Conservation (phyloP, 2,797 vertebrate genomes). For the Choloepus didactylus region DNA sequence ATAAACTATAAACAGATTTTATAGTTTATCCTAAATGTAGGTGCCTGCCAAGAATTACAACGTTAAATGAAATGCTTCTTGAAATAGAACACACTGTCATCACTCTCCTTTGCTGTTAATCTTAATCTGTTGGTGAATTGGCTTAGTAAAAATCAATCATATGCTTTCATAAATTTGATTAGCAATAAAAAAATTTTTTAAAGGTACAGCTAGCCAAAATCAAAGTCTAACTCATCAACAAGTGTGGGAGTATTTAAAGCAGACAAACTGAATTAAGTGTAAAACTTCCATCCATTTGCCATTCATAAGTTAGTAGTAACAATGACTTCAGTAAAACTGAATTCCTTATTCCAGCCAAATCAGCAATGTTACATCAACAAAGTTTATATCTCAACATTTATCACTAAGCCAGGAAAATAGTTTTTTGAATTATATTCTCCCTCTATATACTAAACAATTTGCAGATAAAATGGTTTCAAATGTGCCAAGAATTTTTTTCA, state of each 20-base stretch:
- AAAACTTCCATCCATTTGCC: constrained; percentile 42
- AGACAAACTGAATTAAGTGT: not conserved
- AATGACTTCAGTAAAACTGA: not conserved
- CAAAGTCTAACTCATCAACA: not conserved
- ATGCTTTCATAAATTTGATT: constrained; percentile 26
- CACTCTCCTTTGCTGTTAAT: not conserved
- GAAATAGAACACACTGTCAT: not conserved
- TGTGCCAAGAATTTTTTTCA: not conserved
- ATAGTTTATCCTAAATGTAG: constrained; percentile 9
- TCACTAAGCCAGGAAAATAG: not conserved
- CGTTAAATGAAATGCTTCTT: constrained; percentile 53
- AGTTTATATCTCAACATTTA: not conserved
- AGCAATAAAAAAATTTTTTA: not conserved
- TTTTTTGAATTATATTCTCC: not conserved
- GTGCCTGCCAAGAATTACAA: not conserved
- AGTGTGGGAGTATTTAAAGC: not conserved
- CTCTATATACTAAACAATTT: not conserved
- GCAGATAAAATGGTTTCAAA: not conserved
- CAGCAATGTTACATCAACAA: not conserved
- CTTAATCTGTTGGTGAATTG: not conserved
- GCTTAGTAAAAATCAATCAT: not conserved
- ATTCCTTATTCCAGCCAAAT: not conserved
- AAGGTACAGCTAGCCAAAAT: not conserved
- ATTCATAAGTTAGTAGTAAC: not conserved
- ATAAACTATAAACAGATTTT: not conserved